A percentile compares a stretch with the other conserved stretches of the same genome.
These are phyloP conservation scores for Rhea pennata DNA, from an alignment of 2,113 vertebrate species.

Conservation along the genomic window DNA sequence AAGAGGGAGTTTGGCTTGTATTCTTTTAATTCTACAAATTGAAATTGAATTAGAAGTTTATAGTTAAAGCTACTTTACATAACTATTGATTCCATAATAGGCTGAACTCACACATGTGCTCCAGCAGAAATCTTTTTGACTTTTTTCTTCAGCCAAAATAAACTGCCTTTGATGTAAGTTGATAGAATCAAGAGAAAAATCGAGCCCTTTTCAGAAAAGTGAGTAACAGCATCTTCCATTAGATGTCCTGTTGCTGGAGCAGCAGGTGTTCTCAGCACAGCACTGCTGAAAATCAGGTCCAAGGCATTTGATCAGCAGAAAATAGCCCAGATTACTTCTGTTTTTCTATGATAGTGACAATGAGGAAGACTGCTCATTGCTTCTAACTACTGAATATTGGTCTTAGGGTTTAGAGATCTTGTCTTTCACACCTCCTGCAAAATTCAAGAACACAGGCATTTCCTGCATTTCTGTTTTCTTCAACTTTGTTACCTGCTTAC, in stretches of 20 bases:
- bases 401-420: not conserved
- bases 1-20: not conserved
- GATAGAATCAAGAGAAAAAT: not conserved
- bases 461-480: not conserved
- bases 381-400: not conserved
- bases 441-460: not conserved
- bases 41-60: not conserved
- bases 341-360: not conserved
- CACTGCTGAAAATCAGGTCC: not conserved
- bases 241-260: not conserved
- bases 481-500: not conserved
- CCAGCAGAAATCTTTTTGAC: not conserved
- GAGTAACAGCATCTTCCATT: not conserved
- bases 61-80: not conserved
- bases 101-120: not conserved
- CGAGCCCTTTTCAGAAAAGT: not conserved
- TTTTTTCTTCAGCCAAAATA: not conserved
- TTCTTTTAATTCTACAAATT: not conserved
- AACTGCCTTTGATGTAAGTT: not conserved
- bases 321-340: not conserved
- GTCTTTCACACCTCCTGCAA: accelerated
- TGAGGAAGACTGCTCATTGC: not conserved
- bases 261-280: not conserved
- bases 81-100: not conserved
- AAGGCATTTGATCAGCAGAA: not conserved